phyloP scores from a whole-genome alignment of 1,140 invertebrate genomes.

The Physella acuta region DNA sequence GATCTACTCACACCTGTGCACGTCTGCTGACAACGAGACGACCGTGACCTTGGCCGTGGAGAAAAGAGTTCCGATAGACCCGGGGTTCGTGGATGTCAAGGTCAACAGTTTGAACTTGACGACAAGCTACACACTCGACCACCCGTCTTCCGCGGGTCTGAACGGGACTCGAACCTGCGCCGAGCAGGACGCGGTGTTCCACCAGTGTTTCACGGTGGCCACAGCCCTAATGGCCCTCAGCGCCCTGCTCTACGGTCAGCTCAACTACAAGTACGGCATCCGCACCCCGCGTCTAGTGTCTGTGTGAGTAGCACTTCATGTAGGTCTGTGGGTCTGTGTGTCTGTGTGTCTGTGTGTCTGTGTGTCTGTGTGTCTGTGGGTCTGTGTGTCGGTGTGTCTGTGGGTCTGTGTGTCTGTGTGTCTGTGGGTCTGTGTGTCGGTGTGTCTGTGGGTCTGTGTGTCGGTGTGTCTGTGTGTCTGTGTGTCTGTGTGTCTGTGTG shows the following conservation, averaged over 20 bases:
- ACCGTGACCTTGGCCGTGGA: not conserved
- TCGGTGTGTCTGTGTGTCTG: not conserved
- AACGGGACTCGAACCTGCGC: not conserved
- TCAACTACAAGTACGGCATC: conserved; percentile 14
- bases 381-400: too few species aligned
- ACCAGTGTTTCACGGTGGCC: conserved; percentile 10
- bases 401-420: not conserved
- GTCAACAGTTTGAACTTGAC: not conserved
- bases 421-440: not conserved
- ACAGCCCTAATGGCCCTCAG: conserved; percentile 2
- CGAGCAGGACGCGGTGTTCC: conserved; percentile 10
- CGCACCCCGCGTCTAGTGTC: not conserved
- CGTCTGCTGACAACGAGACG: not conserved
- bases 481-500: not conserved
- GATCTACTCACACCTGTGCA: conserved; percentile 5
- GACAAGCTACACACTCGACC: not conserved
- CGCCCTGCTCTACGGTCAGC: conserved; percentile 4
- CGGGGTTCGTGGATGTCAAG: not conserved
- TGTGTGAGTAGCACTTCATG: not conserved
- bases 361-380: not conserved
- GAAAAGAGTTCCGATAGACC: not conserved
- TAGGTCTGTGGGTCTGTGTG: not conserved
- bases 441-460: not conserved
- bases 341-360: not conserved
- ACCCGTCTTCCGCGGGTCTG: not conserved